Evolutionary conservation across 2,888 invertebrate species (phyloP).

Genomic region (Daptonema setosum): DNA sequence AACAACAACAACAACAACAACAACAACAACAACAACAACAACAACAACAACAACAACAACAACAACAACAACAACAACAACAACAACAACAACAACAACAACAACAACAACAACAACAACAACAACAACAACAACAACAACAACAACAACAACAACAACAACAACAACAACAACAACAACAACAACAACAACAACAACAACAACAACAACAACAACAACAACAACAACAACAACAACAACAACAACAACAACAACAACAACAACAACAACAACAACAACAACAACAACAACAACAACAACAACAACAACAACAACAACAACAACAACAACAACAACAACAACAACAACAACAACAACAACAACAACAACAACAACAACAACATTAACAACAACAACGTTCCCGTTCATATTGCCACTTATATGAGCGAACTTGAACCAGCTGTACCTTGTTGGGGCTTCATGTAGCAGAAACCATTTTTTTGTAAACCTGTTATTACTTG

Average conservation of each 20-base stretch:
- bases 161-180: background rate
- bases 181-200: background rate
- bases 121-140: background rate
- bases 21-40: background rate
- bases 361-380: too few species aligned
- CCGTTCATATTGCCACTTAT: too few species aligned
- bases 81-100: background rate
- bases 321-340: background rate
- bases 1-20: background rate
- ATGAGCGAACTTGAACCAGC: too few species aligned
- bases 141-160: background rate
- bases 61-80: background rate
- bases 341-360: background rate
- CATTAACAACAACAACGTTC: too few species aligned
- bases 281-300: background rate
- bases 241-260: background rate
- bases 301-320: background rate
- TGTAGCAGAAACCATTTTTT: too few species aligned
- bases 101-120: background rate
- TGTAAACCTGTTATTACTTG: too few species aligned
- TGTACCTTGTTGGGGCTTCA: too few species aligned
- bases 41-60: background rate
- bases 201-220: background rate
- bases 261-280: background rate
- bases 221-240: background rate